Evolutionary conservation across 2,797 vertebrate species (phyloP).

Genomic region (Dermochelys coriacea): DNA sequence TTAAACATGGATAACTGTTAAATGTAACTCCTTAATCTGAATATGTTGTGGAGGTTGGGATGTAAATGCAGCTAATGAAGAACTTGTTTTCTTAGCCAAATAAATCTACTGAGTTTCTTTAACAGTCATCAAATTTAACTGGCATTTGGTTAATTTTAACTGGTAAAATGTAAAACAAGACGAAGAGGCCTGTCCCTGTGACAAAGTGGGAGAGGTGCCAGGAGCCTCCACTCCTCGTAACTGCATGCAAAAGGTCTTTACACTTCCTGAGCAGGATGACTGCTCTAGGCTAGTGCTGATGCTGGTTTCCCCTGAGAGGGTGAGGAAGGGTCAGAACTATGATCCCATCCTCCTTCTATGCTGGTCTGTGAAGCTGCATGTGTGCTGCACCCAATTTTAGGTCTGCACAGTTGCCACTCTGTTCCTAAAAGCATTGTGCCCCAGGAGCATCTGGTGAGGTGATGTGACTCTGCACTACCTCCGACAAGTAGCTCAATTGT

Average conservation of each 20-base stretch:
- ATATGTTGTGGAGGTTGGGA: background rate
- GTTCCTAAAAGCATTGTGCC: background rate
- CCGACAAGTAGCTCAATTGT: background rate
- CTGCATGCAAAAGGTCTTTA: fast-evolving
- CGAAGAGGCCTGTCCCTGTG: background rate
- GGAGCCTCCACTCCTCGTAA: fast-evolving
- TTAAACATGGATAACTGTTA: background rate
- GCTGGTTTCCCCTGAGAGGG: background rate
- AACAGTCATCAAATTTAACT: background rate
- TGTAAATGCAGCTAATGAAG: background rate
- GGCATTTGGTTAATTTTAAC: background rate
- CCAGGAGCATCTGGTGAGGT: background rate
- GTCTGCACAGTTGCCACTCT: background rate
- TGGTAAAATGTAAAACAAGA: background rate
- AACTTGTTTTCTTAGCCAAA: background rate
- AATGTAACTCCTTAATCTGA: background rate
- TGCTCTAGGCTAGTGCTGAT: background rate
- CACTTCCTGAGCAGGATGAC: background rate
- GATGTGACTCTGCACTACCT: background rate
- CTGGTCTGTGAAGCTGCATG: background rate
- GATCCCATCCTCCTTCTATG: background rate
- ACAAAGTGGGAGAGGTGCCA: background rate
- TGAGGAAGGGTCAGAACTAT: background rate
- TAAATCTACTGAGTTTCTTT: background rate
- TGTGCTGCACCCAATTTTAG: fast-evolving